phyloP scores from a whole-genome alignment of 2,113 vertebrate genomes.

The Chionomys nivalis region DNA sequence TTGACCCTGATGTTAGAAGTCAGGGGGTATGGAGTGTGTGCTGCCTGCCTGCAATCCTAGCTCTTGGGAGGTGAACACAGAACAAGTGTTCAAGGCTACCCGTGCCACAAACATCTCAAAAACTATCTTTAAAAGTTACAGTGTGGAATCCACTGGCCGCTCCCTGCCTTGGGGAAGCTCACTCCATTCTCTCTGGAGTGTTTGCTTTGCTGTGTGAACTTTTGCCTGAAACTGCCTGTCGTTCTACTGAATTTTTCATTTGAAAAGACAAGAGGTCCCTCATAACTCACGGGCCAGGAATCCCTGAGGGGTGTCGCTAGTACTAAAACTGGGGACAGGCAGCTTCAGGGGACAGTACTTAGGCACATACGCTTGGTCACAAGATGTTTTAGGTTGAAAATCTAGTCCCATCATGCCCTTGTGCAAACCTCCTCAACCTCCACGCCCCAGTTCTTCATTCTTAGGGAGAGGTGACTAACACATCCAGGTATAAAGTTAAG shows the following conservation, averaged over 20 bases:
- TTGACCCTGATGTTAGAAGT: background rate
- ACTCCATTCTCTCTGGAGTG: background rate
- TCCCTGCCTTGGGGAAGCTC: background rate
- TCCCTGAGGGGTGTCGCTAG: background rate
- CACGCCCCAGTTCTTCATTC: background rate
- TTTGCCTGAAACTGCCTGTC: background rate
- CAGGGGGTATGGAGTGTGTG: background rate
- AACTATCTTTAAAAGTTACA: background rate
- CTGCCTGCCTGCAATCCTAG: background rate
- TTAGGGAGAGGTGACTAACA: background rate
- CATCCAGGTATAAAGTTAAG: background rate
- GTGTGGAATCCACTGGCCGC: background rate
- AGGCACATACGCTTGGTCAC: background rate
- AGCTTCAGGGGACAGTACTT: background rate
- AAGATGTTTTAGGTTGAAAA: background rate
- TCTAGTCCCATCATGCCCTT: background rate
- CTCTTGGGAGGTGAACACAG: background rate
- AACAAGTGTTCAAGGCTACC: background rate
- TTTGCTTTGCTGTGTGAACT: background rate
- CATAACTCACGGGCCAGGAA: no score
- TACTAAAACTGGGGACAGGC: background rate
- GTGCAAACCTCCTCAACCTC: background rate
- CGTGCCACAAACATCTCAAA: background rate
- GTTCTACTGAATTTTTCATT: background rate
- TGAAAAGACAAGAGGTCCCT: background rate